Evolutionary conservation across 2,888 invertebrate genomes (phyloP), one percentile per base, ranked within the genome.

Genomic region (Habroteleia sp.): DNA sequence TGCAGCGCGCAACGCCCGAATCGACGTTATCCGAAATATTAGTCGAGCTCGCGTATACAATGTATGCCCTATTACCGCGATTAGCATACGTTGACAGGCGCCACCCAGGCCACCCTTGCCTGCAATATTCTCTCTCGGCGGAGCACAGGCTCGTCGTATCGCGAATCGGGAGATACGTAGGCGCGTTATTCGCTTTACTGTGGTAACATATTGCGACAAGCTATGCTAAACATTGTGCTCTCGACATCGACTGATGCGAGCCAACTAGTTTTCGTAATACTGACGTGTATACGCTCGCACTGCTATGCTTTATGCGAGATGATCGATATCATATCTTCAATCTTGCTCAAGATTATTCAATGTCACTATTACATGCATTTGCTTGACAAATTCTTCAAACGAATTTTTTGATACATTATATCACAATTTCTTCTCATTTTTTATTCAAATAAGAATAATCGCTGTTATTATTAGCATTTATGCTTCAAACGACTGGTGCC

Each of bases 21-120:
- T 84, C 83, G 81, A 83, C 83, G 82, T 84, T 85, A 83, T 83
- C 81, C 84, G 84, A 85, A 85, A 86, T 85, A 86, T 86, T 83
- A 85, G 79, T 81, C 66, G 76, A 77, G 77, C 76, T 74, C 80
- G 77, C 74, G 77, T 62, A 76, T 69, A 83, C 84, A 83, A 82
- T 83, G 83, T 81, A 83, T 81, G 83, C 80, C 83, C 86, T 87
- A 87, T 87, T 87, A 85, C 82, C 80, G 81, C 85, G 86, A 87
- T 87, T 86, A 87, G 86, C 87, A 86, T 86, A 85, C 85, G 85
- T 80, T 85, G 86, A 87, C 86, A 85, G 86, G 79, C 80, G 79
- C 80, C 78, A 78, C 78, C 68, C 76, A 54, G 72, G 46, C 74
- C 77, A 58, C 75, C 80, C 56, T 16, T 14, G 42, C 14, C 16